phyloP scores from a whole-genome alignment of 2,113 vertebrate genomes.

The Neofelis nebulosa region DNA sequence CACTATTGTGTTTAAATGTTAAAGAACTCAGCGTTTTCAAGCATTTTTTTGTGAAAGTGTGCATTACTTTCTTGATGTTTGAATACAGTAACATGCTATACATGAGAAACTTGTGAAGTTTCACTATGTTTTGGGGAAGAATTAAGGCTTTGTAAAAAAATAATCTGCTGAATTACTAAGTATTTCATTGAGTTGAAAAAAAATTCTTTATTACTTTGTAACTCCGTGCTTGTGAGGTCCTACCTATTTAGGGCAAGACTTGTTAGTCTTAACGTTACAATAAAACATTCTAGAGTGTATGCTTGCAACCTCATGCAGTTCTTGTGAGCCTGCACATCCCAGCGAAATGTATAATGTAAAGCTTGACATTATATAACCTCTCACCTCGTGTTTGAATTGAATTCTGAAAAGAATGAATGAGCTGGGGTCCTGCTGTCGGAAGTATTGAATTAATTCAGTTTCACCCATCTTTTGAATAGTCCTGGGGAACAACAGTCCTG shows the following conservation, averaged over 20 bases:
- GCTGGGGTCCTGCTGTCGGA: neutral
- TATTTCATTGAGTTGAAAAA: slow-evolving; percentile 52
- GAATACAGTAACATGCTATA: slow-evolving; percentile 18
- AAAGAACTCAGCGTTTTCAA: slow-evolving; percentile 47
- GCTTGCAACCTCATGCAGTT: neutral
- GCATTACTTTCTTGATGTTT: slow-evolving; percentile 27
- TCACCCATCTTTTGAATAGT: slow-evolving; percentile 41
- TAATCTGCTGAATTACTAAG: slow-evolving; percentile 44
- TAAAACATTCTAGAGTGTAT: slow-evolving; percentile 19
- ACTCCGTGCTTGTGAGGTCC: slow-evolving; percentile 62
- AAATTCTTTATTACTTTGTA: neutral
- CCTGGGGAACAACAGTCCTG: neutral
- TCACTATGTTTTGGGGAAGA: slow-evolving; percentile 54
- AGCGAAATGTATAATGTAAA: slow-evolving; percentile 60
- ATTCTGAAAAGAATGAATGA: slow-evolving; percentile 62
- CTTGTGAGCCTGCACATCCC: slow-evolving; percentile 41
- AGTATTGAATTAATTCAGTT: slow-evolving; percentile 66
- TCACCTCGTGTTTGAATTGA: slow-evolving; percentile 7
- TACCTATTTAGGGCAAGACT: slow-evolving; percentile 63
- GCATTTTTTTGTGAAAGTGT: slow-evolving; percentile 16
- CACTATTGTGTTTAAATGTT: slow-evolving; percentile 31
- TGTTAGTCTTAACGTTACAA: neutral
- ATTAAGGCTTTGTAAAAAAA: slow-evolving; percentile 23
- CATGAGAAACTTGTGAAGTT: neutral
- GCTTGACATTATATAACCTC: slow-evolving; percentile 47